These are phyloP conservation scores for Percopsis transmontana DNA, from an alignment of 2,113 vertebrate species.

Conservation along the genomic window DNA sequence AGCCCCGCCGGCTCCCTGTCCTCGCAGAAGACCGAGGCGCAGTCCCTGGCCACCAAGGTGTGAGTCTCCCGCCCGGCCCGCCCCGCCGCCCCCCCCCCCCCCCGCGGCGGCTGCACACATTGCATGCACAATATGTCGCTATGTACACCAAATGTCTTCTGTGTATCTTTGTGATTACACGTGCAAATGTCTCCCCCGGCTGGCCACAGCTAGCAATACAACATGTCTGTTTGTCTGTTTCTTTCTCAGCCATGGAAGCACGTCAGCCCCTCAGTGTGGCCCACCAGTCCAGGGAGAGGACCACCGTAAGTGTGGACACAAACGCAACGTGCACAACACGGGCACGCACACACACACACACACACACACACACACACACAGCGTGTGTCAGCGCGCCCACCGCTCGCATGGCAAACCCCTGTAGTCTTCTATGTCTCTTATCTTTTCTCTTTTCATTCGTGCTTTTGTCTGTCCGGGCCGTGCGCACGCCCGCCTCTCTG, in stretches of 20 bases:
- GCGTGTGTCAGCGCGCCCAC: not conserved
- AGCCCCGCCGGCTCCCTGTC: constrained; percentile 77
- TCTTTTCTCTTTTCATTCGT: constrained; percentile 6
- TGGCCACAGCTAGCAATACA: constrained; percentile 21
- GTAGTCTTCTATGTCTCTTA: constrained; percentile 18
- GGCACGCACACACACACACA: not conserved
- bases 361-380: constrained; percentile 5
- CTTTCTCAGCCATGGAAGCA: constrained; percentile 78
- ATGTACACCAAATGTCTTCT: constrained; percentile 1
- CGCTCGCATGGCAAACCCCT: not conserved
- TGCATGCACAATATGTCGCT: not conserved
- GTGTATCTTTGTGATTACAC: constrained; percentile 2
- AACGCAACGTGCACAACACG: no score
- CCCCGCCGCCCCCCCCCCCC: not conserved
- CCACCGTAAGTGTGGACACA: constrained; percentile 82
- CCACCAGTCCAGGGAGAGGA: constrained; percentile 89
- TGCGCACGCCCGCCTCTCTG: not conserved
- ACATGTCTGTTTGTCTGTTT: constrained; percentile 17
- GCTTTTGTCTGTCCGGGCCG: not conserved
- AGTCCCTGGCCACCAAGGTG: constrained; percentile 82
- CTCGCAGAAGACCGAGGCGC: constrained; percentile 83
- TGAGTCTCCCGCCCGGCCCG: no score
- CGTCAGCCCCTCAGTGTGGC: constrained; percentile 84
- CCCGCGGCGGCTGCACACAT: not conserved
- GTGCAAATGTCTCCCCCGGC: constrained; percentile 25